Evolutionary conservation across 2,888 invertebrate species (phyloP).

Genomic region (Gerris lacustris): DNA sequence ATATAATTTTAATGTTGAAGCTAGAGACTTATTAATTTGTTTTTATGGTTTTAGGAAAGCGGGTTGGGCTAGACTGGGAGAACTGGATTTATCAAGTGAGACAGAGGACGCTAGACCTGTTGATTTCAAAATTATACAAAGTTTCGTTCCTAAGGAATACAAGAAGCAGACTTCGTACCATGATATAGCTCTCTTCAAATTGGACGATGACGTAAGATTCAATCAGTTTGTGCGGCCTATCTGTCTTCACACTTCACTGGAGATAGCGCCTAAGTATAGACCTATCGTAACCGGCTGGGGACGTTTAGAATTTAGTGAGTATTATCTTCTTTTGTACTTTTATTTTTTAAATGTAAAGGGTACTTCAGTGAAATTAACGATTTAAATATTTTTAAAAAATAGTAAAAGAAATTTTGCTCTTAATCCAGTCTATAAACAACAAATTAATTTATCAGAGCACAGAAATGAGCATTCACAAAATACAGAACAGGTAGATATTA

Average conservation of each 20-base stretch:
- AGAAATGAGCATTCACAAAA: too few relatives aligned
- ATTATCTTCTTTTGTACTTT: too few relatives aligned
- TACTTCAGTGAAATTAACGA: too few relatives aligned
- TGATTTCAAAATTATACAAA: constrained; percentile 36
- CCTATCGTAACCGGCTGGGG: constrained; percentile 30
- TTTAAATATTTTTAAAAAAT: too few relatives aligned
- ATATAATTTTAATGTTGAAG: too few relatives aligned
- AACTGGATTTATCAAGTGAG: constrained; percentile 16
- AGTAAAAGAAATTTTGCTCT: too few relatives aligned
- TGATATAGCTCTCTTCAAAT: constrained; percentile 51
- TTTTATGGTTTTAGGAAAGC: background rate
- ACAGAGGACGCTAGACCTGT: constrained; percentile 41
- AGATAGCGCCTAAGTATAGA: background rate
- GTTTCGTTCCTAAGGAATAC: constrained; percentile 45
- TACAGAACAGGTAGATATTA: too few relatives aligned
- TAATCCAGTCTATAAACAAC: too few relatives aligned
- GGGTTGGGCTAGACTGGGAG: constrained; percentile 15
- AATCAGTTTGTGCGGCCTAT: constrained; percentile 37
- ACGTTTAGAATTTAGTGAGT: constrained; percentile 26
- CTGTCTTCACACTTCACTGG: constrained; percentile 34
- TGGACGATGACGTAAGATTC: constrained; percentile 37
- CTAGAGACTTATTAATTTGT: too few relatives aligned
- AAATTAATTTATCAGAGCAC: too few relatives aligned
- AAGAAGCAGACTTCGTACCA: constrained; percentile 44
- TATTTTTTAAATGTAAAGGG: too few relatives aligned